Base-by-base conservation (phyloP, 2,888 invertebrate species). In the Dinocampus coccinellae region DNA sequence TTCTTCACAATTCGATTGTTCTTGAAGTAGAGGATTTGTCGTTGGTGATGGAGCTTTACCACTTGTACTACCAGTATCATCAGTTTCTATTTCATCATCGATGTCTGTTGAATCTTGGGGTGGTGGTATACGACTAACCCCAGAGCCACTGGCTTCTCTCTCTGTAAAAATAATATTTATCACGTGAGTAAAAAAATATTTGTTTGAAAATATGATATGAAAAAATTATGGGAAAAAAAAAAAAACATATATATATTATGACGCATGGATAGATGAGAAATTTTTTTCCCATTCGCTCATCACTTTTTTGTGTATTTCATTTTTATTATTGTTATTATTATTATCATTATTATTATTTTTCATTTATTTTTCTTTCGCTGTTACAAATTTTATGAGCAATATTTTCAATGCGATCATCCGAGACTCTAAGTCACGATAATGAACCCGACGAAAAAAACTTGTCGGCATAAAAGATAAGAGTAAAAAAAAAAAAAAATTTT, bases 1-100 rank as follows among this genome's bases (percentile, higher is more conserved):
- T 82, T 95, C 95, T 82, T 95, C 95, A 87, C 95, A 94, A 82
- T 94, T 95, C 90, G 95, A 95, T 55, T 89, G 86, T 76, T 91
- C 91, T 79, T 90, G 90, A 7, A 91, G 88, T 10, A 89, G 84
- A n/a, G 91, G 91, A 83, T 91, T 91, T 70, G 88, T 87, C 47
- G 88, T 82, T 13, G 88, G 88, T 1, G 89, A 88, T 20, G 86
- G 83, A 7, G 87, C 83, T 69, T 89, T 89, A 9, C 87, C 86
- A 62, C 85, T 87, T 7, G 84, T 84, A 70, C 87, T 87, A 69
- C 87, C 87, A 72, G 85, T 81, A 68, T 87, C 87, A 74, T 87
- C 87, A 69, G 83, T 85, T 76, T 87, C 87, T 70, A 83, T 82
- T 33, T 87, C 87, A 74, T 87, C 87, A 63, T 87, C 87, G 70